Evolutionary conservation across 2,888 invertebrate genomes (phyloP).

Genomic region (Malthinus seriepunctatus): DNA sequence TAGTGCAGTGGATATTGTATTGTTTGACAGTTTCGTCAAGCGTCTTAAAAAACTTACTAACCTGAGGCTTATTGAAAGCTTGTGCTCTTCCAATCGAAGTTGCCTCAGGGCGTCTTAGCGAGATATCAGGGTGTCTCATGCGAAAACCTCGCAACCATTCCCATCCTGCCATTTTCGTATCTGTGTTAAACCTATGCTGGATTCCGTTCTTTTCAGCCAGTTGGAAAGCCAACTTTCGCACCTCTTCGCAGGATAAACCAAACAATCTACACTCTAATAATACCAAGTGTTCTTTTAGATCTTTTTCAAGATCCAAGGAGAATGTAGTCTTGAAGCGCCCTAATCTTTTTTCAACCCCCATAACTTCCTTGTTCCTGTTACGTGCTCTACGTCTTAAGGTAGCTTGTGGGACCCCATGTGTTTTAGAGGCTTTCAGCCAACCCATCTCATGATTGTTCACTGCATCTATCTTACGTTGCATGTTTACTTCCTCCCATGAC

Average conservation of each 20-base stretch:
- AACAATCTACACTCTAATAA: neutral
- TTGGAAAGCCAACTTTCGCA: too few species aligned
- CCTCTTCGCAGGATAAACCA: too few species aligned
- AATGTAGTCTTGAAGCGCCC: neutral
- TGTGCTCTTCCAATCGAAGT: too few species aligned
- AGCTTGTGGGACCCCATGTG: slow-evolving; percentile 11
- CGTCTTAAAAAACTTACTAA: too few species aligned
- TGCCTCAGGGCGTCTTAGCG: too few species aligned
- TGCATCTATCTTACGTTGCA: slow-evolving; percentile 11
- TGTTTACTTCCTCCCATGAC: neutral
- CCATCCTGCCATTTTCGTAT: too few species aligned
- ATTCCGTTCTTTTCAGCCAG: too few species aligned
- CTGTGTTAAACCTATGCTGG: too few species aligned
- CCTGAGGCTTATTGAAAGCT: too few species aligned
- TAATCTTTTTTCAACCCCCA: neutral
- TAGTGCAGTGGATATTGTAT: slow-evolving; percentile 34
- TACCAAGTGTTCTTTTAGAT: neutral
- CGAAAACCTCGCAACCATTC: too few species aligned
- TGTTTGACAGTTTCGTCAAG: neutral
- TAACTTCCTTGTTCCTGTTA: neutral
- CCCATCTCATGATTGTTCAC: slow-evolving; percentile 16
- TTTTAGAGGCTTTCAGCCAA: slow-evolving; percentile 15
- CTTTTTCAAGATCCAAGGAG: neutral
- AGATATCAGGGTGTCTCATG: too few species aligned
- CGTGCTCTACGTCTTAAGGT: slow-evolving; percentile 6